phyloP scores from a whole-genome alignment of 2,797 vertebrate species.

The Catostomus latipinnis region DNA sequence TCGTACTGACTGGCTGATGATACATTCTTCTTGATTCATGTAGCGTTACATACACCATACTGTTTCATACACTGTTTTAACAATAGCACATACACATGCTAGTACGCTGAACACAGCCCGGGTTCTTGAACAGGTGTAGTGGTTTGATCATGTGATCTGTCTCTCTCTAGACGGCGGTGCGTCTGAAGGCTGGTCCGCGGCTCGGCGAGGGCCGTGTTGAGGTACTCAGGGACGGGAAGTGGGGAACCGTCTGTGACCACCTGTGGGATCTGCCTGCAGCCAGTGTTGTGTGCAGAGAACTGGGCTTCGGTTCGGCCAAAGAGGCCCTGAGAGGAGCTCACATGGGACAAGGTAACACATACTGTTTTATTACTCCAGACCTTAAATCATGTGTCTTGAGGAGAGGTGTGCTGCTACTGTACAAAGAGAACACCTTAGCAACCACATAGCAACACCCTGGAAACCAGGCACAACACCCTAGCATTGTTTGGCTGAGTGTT shows the following conservation, averaged over 20 bases:
- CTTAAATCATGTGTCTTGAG: too few species aligned
- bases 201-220: conserved; percentile 92
- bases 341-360: conserved; percentile 75
- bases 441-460: too few species aligned
- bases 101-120: too few species aligned
- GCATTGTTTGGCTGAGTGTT: too few species aligned
- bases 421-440: too few species aligned
- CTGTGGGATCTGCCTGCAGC: conserved; percentile 89
- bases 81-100: too few species aligned
- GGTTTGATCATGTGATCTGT: background rate
- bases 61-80: too few species aligned
- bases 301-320: conserved; percentile 90
- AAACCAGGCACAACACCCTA: too few species aligned
- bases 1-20: too few species aligned
- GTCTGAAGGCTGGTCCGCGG: conserved; percentile 88
- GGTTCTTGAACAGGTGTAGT: background rate
- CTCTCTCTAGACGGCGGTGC: conserved; percentile 73
- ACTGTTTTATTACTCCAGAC: too few species aligned
- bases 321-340: conserved; percentile 86
- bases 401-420: too few species aligned
- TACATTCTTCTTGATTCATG: background rate
- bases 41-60: too few species aligned
- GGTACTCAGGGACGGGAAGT: conserved; percentile 88
- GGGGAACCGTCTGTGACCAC: conserved; percentile 92
- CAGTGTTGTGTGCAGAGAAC: conserved; percentile 91